These are phyloP conservation scores for Acleris holmiana DNA, from an alignment of 2,888 invertebrate species.

Conservation along the genomic window DNA sequence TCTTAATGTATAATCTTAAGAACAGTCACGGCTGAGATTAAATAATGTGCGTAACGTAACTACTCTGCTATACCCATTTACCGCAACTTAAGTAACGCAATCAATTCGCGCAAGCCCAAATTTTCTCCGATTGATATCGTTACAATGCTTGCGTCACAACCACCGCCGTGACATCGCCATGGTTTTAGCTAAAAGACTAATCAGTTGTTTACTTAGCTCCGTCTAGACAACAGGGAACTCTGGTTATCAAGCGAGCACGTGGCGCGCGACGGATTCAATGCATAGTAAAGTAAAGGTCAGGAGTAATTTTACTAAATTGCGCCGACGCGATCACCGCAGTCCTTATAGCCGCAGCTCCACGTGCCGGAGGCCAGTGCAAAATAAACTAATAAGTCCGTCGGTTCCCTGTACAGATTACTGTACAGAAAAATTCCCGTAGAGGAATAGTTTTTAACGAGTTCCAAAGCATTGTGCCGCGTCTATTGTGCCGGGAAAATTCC, in stretches of 20 bases:
- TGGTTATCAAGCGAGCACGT: constrained; percentile 8
- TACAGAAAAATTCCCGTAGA: constrained; percentile 30
- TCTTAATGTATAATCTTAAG: too few species aligned
- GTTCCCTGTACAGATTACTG: constrained; percentile 26
- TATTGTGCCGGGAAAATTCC: constrained; percentile 51
- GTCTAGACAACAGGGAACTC: constrained; percentile 16
- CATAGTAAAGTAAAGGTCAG: constrained; percentile 28
- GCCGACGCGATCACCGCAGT: neutral
- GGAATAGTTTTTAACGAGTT: constrained; percentile 57
- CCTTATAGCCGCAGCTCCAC: constrained; percentile 3
- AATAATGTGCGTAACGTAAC: neutral
- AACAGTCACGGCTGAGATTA: neutral
- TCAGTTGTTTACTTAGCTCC: constrained; percentile 38
- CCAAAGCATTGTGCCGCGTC: constrained; percentile 53
- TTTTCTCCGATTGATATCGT: constrained; percentile 40
- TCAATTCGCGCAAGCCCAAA: constrained; percentile 42
- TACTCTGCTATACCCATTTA: constrained; percentile 3
- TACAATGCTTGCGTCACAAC: constrained; percentile 44
- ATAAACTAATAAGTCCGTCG: constrained; percentile 26
- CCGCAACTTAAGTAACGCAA: constrained; percentile 38
- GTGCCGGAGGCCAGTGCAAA: constrained; percentile 34
- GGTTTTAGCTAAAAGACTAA: constrained; percentile 38
- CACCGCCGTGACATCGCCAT: constrained; percentile 30
- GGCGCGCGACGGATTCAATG: constrained; percentile 7
- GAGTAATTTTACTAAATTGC: constrained; percentile 18